These are phyloP conservation scores for Gambusia holbrooki DNA, from an alignment of 2,113 vertebrate species.

Conservation along the genomic window DNA sequence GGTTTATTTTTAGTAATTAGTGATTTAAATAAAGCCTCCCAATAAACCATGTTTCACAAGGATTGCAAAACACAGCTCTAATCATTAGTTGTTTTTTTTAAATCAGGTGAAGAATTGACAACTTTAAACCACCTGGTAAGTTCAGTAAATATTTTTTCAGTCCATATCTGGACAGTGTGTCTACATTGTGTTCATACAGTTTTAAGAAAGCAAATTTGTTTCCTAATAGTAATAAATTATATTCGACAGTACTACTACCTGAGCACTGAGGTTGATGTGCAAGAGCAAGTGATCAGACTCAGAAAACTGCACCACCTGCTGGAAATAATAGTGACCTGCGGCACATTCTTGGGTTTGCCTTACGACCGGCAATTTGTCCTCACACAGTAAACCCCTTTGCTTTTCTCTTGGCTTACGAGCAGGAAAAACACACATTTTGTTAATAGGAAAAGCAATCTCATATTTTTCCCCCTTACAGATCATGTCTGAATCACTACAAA, in stretches of 20 bases:
- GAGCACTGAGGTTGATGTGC: slow-evolving; percentile 84
- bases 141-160: background rate
- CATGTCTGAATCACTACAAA: slow-evolving; percentile 92
- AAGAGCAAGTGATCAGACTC: slow-evolving; percentile 89
- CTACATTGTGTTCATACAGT: background rate
- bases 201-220: slow-evolving; percentile 5
- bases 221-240: background rate
- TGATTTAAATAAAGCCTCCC: background rate
- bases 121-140: slow-evolving; percentile 91
- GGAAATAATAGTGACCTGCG: slow-evolving; percentile 89
- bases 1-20: background rate
- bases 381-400: slow-evolving; percentile 84
- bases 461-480: slow-evolving; percentile 72
- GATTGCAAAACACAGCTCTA: background rate
- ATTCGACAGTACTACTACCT: slow-evolving; percentile 87
- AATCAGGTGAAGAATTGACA: slow-evolving; percentile 89
- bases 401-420: background rate
- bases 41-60: background rate
- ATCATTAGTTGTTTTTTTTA: slow-evolving; percentile 1
- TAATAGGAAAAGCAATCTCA: background rate
- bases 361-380: slow-evolving; percentile 91
- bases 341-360: slow-evolving; percentile 86
- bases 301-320: slow-evolving; percentile 95
- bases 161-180: background rate
- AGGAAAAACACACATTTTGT: background rate